phyloP scores from a whole-genome alignment of 2,113 vertebrate genomes.

The Dolichotis patagonum region DNA sequence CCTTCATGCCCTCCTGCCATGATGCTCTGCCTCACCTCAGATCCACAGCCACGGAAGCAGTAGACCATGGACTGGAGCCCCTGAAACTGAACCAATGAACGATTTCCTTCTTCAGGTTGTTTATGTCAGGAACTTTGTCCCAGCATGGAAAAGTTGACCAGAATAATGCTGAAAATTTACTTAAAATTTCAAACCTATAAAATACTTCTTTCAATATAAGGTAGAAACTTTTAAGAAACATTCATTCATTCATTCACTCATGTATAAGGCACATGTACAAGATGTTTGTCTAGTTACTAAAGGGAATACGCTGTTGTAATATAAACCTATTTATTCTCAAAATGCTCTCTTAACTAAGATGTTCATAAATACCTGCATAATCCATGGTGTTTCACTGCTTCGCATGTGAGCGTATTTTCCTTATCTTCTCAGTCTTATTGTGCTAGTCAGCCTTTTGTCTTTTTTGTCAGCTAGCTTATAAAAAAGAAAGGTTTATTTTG shows the following conservation, averaged over 20 bases:
- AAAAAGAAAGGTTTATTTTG: not conserved
- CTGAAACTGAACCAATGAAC: not conserved
- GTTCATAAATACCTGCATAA: not conserved
- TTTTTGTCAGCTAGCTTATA: not conserved
- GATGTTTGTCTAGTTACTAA: not conserved
- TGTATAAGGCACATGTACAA: not conserved
- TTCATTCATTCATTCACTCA: not conserved
- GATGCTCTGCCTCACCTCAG: not conserved
- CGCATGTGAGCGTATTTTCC: not conserved
- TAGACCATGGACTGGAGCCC: not conserved
- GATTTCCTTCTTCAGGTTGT: not conserved
- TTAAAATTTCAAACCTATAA: constrained; percentile 5
- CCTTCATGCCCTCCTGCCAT: not conserved
- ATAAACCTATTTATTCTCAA: not conserved
- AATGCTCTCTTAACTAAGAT: not conserved
- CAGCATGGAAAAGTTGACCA: not conserved
- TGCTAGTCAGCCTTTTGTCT: not conserved
- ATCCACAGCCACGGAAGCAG: not conserved
- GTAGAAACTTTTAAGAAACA: not conserved
- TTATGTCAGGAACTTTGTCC: not conserved
- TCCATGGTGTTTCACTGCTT: not conserved
- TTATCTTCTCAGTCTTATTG: not conserved
- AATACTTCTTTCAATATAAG: not conserved
- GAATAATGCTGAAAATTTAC: not conserved
- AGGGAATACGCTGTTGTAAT: not conserved